Conservation (phyloP, 2,797 vertebrate species). For the Cirrhinus mrigala region DNA sequence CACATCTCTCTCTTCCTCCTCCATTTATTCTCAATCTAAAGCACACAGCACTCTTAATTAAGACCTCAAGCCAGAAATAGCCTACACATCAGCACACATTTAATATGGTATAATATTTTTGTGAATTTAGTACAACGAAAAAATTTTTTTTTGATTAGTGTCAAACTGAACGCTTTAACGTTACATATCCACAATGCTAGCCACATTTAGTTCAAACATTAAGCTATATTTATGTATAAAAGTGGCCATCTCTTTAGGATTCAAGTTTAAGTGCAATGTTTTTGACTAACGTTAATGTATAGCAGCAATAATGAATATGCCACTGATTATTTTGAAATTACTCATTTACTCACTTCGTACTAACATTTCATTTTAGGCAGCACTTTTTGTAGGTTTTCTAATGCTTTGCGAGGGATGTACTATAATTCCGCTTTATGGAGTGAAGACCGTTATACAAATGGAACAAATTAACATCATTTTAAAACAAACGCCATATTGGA, state of each 20-base stretch:
- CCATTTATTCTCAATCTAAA: constrained; percentile 42
- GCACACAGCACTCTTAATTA: not conserved
- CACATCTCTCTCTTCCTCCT: constrained; percentile 46
- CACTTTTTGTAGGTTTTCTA: not conserved
- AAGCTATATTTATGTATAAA: not conserved
- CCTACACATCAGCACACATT: not conserved
- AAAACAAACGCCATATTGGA: constrained; percentile 58
- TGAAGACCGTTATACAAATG: not conserved
- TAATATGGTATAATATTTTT: not conserved
- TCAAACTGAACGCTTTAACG: not conserved
- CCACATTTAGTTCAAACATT: not conserved
- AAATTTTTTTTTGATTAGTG: too few relatives aligned
- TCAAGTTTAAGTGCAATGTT: not conserved
- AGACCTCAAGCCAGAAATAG: not conserved
- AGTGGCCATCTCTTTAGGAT: not conserved
- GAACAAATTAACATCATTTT: constrained; percentile 4
- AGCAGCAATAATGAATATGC: not conserved
- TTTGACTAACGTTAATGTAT: not conserved
- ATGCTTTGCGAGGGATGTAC: not conserved
- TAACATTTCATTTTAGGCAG: not conserved
- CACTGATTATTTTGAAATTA: not conserved
- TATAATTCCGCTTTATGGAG: not conserved
- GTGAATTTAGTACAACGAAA: not conserved
- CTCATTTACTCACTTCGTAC: not conserved
- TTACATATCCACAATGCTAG: not conserved